Base-by-base conservation (phyloP, 2,113 vertebrate species). In the Callithrix jacchus region DNA sequence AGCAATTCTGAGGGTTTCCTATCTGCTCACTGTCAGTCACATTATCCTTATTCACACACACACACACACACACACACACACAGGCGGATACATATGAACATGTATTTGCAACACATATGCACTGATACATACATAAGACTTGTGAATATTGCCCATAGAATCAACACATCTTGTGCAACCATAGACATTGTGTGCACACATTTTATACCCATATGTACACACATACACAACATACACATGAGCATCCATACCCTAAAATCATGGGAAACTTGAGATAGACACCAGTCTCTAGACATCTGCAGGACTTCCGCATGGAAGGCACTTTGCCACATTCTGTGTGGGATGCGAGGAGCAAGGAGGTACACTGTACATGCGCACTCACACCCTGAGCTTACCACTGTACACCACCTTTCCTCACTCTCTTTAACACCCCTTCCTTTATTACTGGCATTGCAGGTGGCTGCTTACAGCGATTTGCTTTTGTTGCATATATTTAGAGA, bases 111-210 rank as follows among this genome's bases (percentile, higher is more conserved):
- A 54, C 20, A 74, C 23, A 21, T 2, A 25, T 83, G 6, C n/a
- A 21, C 47, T n/a, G 54, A 76, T n/a, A n/a, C 0, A 35, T 18
- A 12, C 16, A 47, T 74, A 70, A 10, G 8, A 14, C 8, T 87
- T 92, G 45, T 61, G 90, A 66, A 89, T 68, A 45, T n/a, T 84
- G 52, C 61, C 52, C n/a, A 49, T 61, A 84, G 61, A 40, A 93
- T 79, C 64, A 89, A 58, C 8, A 40, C 1, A 30, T 37, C 42
- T 83, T 87, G 13, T 45, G 56, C 20, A 52, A 9, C 27, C 71
- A 56, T 76, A 47, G 84, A 76, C 21, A 77, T 92, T 64, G n/a
- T 21, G 20, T 79, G 37, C 8, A 64, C 6, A 91, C 42, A 77
- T 27, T 83, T 81, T 88, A 21, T 54, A 74, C 40, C 58, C 8